Evolutionary conservation across 1,140 invertebrate species (phyloP), one percentile per base, ranked within the genome.

Genomic region (Chironomus striatipennis): DNA sequence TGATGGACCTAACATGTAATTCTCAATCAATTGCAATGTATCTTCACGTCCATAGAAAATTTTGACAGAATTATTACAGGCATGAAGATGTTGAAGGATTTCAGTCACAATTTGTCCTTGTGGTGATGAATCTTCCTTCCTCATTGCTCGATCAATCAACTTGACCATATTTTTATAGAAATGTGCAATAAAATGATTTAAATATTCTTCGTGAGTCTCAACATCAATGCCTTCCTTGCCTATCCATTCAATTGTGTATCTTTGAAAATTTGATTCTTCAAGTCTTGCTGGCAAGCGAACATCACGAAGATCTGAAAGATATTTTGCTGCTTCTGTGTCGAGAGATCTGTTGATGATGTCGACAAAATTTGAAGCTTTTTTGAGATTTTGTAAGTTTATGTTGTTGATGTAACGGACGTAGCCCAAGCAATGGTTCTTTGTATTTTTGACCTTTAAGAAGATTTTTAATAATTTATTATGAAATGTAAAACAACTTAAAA

Each of bases 201-300:
- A 85, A 82, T 99, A 99, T 80, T 98, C 95, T 72, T 91, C 88
- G 79, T 98, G 97, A 0, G 95, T 96, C 79, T 97, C 94, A 10
- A 88, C 87, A 78, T 97, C 95, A 9, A 98, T 85, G 73, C 97
- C 97, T 82, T 98, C 96, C 73, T 96, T 88, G 0, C 96, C 96
- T 34, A 96, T 95, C 97, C 97, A 99, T 81, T 98, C 96, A 0
- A 99, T 94, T 0, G 92, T 96, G 79, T 97, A 98, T 92, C 92
- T 94, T 81, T 94, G 91, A 74, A 93, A 88, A 84, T 97, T 97
- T 42, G 89, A 90, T 7, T 89, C 88, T 82, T 96, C 93, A 74
- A 97, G 95, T 83, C 95, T 95, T 43, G 90, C 87, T 0, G 93
- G 92, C 12, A 97, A 83, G 76, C 95, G 83, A 73, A 93, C 93